Evolutionary conservation across 2,888 invertebrate species (phyloP).

Genomic region (Plebejus argus): DNA sequence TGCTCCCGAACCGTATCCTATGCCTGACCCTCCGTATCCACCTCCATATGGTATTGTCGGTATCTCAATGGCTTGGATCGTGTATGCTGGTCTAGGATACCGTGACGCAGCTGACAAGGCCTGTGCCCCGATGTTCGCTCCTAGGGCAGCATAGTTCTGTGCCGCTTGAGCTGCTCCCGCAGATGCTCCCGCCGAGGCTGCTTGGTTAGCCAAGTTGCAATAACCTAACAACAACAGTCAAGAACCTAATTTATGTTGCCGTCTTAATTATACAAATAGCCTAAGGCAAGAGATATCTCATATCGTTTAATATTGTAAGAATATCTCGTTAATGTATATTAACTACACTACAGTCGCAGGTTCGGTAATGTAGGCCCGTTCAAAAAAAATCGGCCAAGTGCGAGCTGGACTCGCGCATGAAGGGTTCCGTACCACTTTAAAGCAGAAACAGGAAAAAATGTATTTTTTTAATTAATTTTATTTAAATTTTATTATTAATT

Average conservation of each 20-base stretch:
- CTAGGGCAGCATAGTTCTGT: background rate
- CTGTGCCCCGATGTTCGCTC: background rate
- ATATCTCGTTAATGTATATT: too few relatives aligned
- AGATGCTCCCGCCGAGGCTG: background rate
- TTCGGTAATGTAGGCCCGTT: too few relatives aligned
- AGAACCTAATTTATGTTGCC: background rate
- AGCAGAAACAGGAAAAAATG: too few relatives aligned
- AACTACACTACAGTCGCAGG: too few relatives aligned
- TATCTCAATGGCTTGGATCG: background rate
- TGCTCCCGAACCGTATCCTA: background rate
- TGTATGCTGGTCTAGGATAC: background rate
- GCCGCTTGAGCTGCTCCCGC: background rate
- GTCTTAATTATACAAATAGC: background rate
- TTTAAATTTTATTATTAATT: too few relatives aligned
- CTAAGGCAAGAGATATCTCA: too few relatives aligned
- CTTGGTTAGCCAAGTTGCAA: background rate
- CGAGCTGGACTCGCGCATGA: too few relatives aligned
- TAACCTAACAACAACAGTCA: background rate
- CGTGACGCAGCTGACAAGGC: background rate
- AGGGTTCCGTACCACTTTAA: too few relatives aligned
- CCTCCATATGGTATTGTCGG: background rate
- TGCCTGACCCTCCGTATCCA: background rate
- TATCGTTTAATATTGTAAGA: too few relatives aligned
- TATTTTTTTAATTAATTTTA: too few relatives aligned
- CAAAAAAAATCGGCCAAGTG: too few relatives aligned